Percentiles rank a stretch among this genome's conserved stretches.
Evolutionary conservation across 2,888 invertebrate species (phyloP).

Genomic region (Drosophila incognita): DNA sequence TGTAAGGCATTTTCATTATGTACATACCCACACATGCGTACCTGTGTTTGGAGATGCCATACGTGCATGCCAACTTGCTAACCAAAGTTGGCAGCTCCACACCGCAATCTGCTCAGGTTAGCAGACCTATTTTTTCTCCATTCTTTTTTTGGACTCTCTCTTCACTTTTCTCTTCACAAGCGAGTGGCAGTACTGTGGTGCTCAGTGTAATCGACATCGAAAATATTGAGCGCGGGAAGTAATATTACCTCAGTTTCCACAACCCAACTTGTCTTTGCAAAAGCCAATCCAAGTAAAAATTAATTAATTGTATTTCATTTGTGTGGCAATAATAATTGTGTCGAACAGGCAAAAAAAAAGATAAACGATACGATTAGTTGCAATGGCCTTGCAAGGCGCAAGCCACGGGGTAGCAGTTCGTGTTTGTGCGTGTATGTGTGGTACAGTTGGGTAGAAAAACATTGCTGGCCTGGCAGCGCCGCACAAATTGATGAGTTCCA

Average conservation of each 20-base stretch:
- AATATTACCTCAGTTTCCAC: conserved; percentile 40
- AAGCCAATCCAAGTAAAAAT: conserved; percentile 41
- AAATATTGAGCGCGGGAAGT: conserved; percentile 73
- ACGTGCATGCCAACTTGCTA: conserved; percentile 45
- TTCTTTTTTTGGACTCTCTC: conserved; percentile 40
- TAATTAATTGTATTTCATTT: conserved; percentile 15
- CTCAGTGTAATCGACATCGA: conserved; percentile 53
- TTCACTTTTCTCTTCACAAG: conserved; percentile 44
- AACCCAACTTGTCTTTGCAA: conserved; percentile 36
- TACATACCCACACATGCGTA: neutral
- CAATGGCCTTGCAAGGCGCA: conserved; percentile 48
- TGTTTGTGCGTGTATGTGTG: conserved; percentile 67
- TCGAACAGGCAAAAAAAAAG: neutral
- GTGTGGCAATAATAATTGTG: conserved; percentile 6
- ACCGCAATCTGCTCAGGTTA: conserved; percentile 24
- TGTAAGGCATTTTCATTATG: neutral
- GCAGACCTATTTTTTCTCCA: conserved; percentile 24
- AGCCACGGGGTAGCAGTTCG: conserved; percentile 63
- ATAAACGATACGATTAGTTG: conserved; percentile 34
- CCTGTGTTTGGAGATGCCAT: neutral
- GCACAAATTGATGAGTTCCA: conserved; percentile 41
- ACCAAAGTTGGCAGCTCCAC: conserved; percentile 46
- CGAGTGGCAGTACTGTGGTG: conserved; percentile 55
- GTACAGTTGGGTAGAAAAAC: conserved; percentile 79
- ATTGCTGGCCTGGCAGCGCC: conserved; percentile 63